Conservation (phyloP, 2,113 vertebrate species). For the Seriola rivoliana region DNA sequence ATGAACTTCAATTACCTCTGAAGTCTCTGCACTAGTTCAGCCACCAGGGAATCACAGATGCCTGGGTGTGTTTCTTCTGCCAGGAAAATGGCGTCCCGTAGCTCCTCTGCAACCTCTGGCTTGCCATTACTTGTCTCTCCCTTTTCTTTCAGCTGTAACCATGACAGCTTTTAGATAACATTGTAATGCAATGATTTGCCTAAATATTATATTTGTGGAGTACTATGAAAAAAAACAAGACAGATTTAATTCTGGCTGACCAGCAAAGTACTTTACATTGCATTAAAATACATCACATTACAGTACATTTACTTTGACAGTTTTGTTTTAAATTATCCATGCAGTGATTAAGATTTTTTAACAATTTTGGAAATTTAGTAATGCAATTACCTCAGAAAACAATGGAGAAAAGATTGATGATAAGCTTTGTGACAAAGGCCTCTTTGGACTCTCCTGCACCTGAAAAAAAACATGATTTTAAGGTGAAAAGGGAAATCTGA, state of each 20-base stretch:
- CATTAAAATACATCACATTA: no score
- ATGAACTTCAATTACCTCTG: constrained; percentile 87
- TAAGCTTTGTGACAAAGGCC: constrained; percentile 92
- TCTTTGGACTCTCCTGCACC: constrained; percentile 89
- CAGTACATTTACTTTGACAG: no score
- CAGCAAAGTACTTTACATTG: not conserved
- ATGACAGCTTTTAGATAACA: not conserved
- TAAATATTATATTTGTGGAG: not conserved
- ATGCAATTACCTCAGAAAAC: constrained; percentile 92
- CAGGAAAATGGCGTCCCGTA: constrained; percentile 90
- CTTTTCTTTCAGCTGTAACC: constrained; percentile 90
- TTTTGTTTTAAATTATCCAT: not conserved
- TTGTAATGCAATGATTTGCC: not conserved
- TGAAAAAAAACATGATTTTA: constrained; percentile 58
- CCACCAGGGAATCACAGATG: constrained; percentile 94
- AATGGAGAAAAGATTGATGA: constrained; percentile 93
- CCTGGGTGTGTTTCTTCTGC: constrained; percentile 94
- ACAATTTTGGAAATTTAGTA: not conserved
- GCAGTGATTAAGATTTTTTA: not conserved
- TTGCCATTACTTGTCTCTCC: constrained; percentile 89
- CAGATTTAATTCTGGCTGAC: not conserved
- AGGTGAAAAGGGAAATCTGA: not conserved
- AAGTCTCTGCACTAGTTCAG: constrained; percentile 92
- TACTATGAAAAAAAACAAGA: not conserved
- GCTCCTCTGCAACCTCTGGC: constrained; percentile 89